Evolutionary conservation across 2,113 vertebrate species (phyloP), one percentile per base, ranked within the genome.

Genomic region (Sardina pilchardus): DNA sequence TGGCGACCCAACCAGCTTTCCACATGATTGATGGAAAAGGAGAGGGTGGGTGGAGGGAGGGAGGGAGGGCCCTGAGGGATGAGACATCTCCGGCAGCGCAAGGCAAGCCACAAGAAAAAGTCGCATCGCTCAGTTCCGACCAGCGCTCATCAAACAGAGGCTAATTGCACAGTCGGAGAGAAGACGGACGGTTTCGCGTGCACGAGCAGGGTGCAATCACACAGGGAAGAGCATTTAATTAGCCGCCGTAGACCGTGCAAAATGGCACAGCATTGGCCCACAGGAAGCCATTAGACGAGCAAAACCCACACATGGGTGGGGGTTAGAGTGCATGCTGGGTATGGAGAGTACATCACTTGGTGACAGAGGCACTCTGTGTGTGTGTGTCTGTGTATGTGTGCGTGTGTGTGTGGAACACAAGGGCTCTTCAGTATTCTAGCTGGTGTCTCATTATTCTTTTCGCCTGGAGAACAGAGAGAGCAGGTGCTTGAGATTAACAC

Each of bases 171-270:
- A 36, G 71, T 78, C 71, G 12, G 71, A 19, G 81, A 78, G 47
- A 56, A 50, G 56, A n/a, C 43, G 39, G 12, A 21, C 63, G 53
- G 71, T 56, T 56, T 82, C 45, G 19, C 30, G 75, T 14, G 48
- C 48, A 39, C 45, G 19, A 81, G 30, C 6, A 2, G 47, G 42
- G 78, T 14, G 82, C 30, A 83, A 30, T 21, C 24, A 84, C 50
- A 84, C n/a, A 48, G 53, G 8, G n/a, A 83, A 48, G 34, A 82
- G 19, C 85, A 39, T 43, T 81, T 85, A 87, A 85, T 87, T 85
- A 87, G 47, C n/a, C 48, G 42, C 53, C n/a, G 30, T 45, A 34
- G 24, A 80, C 34, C 3, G 7, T 44, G 43, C 44, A 83, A 47
- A 59, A 67, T 21, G 59, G 82, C 48, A 84, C 47, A n/a, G 82